Conservation (phyloP, 2,888 invertebrate genomes). For the Lasioglossum calceatum region DNA sequence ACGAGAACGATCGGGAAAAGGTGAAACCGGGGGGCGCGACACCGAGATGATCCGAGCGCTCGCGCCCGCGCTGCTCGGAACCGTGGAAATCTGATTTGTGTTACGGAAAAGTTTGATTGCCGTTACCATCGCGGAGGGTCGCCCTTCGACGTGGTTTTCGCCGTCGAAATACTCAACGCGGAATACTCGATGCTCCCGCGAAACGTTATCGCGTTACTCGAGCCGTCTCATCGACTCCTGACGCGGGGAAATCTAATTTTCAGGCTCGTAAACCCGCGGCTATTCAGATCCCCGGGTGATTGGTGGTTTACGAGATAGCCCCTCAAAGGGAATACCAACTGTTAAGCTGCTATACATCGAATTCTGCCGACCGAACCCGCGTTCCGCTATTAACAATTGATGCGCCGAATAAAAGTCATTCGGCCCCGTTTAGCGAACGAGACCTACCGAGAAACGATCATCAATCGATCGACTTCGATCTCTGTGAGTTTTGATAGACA, state of each 20-base stretch:
- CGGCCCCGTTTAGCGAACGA: not conserved
- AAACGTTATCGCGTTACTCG: conserved; percentile 30
- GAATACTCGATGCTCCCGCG: conserved; percentile 23
- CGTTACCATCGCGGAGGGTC: conserved; percentile 53
- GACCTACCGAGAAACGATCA: not conserved
- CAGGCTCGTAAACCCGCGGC: conserved; percentile 16
- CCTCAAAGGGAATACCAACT: conserved; percentile 17
- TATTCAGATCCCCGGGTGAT: conserved; percentile 3
- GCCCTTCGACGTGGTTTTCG: conserved; percentile 15
- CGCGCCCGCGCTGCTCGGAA: conserved; percentile 42
- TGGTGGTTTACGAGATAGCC: not conserved
- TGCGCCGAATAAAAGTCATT: not conserved
- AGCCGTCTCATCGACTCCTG: conserved; percentile 19
- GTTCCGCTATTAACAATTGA: not conserved
- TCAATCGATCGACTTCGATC: not conserved
- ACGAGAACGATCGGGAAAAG: conserved; percentile 52
- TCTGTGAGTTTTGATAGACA: not conserved
- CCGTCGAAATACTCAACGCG: not conserved
- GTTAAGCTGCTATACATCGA: not conserved
- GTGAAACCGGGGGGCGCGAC: conserved; percentile 25
- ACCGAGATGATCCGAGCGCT: not conserved
- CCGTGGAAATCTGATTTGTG: conserved; percentile 74
- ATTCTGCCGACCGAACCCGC: not conserved
- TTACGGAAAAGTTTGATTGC: conserved; percentile 76
- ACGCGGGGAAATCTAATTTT: conserved; percentile 35